Evolutionary conservation across 2,888 invertebrate species (phyloP), one percentile per base, ranked within the genome.

Genomic region (Melinaea marsaeus): DNA sequence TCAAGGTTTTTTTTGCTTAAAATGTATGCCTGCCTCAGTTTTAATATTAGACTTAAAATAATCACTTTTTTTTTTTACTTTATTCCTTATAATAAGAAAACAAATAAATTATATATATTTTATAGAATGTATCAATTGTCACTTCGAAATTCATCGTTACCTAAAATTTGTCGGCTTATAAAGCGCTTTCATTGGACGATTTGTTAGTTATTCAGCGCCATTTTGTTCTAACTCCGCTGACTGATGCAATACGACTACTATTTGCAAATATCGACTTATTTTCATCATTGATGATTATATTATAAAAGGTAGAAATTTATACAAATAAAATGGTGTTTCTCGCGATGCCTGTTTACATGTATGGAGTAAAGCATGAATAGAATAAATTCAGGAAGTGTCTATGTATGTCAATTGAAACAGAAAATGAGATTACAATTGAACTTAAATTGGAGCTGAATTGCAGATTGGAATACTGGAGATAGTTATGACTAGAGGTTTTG

Each of bases 191-290:
- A 74, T 75, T 76, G 72, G 72, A 75, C 75, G 75, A 66, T 62
- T 57, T 60, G 60, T 64, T 73, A 69, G 67, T 62, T 70, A 68
- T 76, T 76, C 82, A 89, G 85, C 90, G 90, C 90, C 90, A 90
- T 90, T 89, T 90, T 90, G 90, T 88, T 74, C 71, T 73, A 64
- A 70, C 68, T 77, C 74, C 78, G 88, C 88, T 87, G 84, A 83
- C 80, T 88, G 88, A 88, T 85, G 86, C 84, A 88, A 89, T 81
- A 74, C 69, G 70, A 68, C 47, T 62, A 65, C 72, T 73, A 73
- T 79, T 84, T 84, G 74, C 78, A 67, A 66, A 66, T 69, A 70
- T 71, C 69, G 48, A 58, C 66, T 45, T 65, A 64, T 64, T 61
- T 60, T 57, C 59, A 60, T 61, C 48, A 45, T 54, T 54, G 56